These are phyloP conservation scores for Euschistus heros DNA, from an alignment of 1,140 invertebrate genomes.

Conservation along the genomic window DNA sequence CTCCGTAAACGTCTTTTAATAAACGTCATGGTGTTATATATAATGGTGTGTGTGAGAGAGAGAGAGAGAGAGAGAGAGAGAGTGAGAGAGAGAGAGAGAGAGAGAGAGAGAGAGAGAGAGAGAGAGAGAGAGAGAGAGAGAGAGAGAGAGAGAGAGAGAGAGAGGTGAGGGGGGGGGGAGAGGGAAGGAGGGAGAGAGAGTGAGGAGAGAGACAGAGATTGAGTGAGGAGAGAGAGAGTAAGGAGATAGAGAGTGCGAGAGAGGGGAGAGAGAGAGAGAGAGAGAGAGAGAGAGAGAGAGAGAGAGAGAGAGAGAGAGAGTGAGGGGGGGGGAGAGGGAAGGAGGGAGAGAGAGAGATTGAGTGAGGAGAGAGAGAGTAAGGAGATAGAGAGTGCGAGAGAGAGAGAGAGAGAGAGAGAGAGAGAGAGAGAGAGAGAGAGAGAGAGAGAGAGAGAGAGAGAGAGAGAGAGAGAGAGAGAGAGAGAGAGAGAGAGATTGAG, in stretches of 20 bases:
- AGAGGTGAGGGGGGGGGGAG: background rate
- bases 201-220: background rate
- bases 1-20: too few relatives aligned
- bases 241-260: background rate
- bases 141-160: background rate
- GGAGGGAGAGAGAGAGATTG: background rate
- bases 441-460: background rate
- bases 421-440: background rate
- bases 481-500: background rate
- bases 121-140: background rate
- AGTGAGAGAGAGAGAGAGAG: background rate
- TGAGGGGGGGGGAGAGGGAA: background rate
- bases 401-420: background rate
- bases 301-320: background rate
- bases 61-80: background rate
- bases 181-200: background rate
- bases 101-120: background rate
- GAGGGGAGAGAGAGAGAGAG: background rate
- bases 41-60: background rate
- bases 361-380: background rate
- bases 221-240: background rate
- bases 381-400: background rate
- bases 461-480: background rate
- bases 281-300: background rate
- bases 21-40: too few relatives aligned